These are phyloP conservation scores for Pseudochirops cupreus DNA, from an alignment of 2,797 vertebrate genomes.

Conservation along the genomic window DNA sequence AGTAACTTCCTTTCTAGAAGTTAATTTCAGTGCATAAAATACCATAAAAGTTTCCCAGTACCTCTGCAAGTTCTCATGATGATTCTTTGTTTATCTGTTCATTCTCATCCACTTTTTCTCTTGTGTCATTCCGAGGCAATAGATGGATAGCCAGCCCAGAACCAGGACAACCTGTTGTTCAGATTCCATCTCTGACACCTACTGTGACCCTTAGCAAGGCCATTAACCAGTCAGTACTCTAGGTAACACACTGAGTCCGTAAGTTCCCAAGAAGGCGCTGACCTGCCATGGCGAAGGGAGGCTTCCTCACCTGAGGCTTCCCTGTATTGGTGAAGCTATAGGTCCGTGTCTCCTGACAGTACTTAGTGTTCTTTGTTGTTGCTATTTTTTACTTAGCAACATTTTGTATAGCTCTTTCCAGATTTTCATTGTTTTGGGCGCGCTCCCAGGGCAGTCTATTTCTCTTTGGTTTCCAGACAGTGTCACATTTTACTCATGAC, in stretches of 20 bases:
- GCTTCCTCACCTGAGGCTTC: background rate
- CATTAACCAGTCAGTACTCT: background rate
- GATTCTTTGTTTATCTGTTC: background rate
- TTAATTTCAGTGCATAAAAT: background rate
- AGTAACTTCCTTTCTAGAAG: background rate
- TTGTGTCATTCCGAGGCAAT: background rate
- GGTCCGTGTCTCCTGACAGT: background rate
- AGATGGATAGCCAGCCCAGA: background rate
- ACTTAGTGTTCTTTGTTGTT: background rate
- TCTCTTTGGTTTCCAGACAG: background rate
- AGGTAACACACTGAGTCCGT: background rate
- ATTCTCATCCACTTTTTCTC: background rate
- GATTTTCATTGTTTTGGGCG: background rate
- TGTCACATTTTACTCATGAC: background rate
- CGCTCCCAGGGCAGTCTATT: background rate
- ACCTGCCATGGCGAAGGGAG: background rate
- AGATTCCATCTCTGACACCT: background rate
- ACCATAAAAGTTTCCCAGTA: background rate
- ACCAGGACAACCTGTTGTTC: background rate
- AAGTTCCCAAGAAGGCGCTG: background rate
- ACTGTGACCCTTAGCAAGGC: background rate
- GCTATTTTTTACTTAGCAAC: background rate
- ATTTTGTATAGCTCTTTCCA: background rate
- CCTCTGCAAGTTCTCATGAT: background rate
- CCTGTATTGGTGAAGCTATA: background rate